Evolutionary conservation across 2,888 invertebrate species (phyloP).

Genomic region (Tiliacea citrago): DNA sequence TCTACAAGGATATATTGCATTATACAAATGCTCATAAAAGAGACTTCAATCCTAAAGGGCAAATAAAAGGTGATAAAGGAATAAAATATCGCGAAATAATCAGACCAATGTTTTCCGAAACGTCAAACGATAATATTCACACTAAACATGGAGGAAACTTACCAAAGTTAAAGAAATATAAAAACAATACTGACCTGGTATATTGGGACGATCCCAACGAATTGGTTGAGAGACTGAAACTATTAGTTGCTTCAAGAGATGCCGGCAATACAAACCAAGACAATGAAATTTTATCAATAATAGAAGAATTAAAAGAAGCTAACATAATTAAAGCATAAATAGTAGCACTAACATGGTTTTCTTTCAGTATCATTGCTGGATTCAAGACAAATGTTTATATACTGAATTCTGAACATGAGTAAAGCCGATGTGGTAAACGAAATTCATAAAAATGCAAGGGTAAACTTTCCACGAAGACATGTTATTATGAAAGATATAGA

Average conservation of each 20-base stretch:
- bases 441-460: too few relatives aligned
- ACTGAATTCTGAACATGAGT: too few relatives aligned
- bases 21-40: not conserved
- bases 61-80: conserved; percentile 5
- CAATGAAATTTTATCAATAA: not conserved
- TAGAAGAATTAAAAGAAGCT: conserved; percentile 7
- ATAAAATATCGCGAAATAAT: conserved; percentile 3
- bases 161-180: conserved; percentile 1
- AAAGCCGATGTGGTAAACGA: too few relatives aligned
- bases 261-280: not conserved
- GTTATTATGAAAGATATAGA: too few relatives aligned
- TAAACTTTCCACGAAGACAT: too few relatives aligned
- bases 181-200: not conserved
- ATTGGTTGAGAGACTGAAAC: not conserved
- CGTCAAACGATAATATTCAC: not conserved
- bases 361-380: too few relatives aligned
- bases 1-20: conserved; percentile 2
- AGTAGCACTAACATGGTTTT: too few relatives aligned
- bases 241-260: too few relatives aligned
- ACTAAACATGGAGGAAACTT: not conserved
- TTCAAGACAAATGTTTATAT: too few relatives aligned
- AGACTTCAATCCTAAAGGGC: not conserved
- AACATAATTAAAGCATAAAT: not conserved
- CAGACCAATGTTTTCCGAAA: not conserved
- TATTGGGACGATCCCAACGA: conserved; percentile 3